A percentile compares a stretch with the other conserved stretches of the same genome.
These are phyloP conservation scores for Heliconius ethilla DNA, from an alignment of 2,888 invertebrate genomes.

Conservation along the genomic window DNA sequence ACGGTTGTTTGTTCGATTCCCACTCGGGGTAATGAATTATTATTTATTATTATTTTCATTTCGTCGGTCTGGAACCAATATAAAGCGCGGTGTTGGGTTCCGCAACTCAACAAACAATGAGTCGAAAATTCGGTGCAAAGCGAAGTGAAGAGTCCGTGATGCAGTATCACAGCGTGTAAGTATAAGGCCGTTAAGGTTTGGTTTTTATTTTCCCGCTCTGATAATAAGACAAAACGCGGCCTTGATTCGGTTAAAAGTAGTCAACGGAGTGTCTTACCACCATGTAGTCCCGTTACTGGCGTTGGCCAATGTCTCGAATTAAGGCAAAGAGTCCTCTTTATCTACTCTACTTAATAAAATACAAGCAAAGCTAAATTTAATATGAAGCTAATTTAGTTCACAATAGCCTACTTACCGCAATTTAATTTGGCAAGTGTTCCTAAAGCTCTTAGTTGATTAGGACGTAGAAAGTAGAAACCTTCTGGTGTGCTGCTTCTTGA, in stretches of 20 bases:
- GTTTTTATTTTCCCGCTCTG: no score
- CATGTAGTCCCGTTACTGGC: no score
- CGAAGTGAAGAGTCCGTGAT: no score
- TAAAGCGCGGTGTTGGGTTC: background rate
- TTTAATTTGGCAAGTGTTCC: constrained; percentile 12
- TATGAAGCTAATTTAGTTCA: background rate
- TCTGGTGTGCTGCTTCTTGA: background rate
- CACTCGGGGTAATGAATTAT: background rate
- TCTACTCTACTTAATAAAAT: background rate
- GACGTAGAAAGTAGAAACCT: background rate
- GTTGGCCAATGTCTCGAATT: no score
- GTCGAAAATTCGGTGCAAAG: background rate
- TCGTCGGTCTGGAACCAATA: background rate
- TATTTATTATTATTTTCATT: background rate
- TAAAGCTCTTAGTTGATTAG: constrained; percentile 14
- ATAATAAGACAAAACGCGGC: no score
- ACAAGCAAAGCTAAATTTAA: background rate
- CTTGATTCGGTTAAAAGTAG: no score
- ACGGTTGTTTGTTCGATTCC: background rate
- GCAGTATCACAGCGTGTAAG: no score
- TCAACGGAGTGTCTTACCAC: no score
- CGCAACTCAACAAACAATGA: background rate
- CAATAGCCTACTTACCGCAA: background rate
- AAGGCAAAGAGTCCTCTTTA: background rate
- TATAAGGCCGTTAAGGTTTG: no score